Evolutionary conservation across 53 echinoderm and acorn worm species (phyloP).

Genomic region (Actinopyga echinites): DNA sequence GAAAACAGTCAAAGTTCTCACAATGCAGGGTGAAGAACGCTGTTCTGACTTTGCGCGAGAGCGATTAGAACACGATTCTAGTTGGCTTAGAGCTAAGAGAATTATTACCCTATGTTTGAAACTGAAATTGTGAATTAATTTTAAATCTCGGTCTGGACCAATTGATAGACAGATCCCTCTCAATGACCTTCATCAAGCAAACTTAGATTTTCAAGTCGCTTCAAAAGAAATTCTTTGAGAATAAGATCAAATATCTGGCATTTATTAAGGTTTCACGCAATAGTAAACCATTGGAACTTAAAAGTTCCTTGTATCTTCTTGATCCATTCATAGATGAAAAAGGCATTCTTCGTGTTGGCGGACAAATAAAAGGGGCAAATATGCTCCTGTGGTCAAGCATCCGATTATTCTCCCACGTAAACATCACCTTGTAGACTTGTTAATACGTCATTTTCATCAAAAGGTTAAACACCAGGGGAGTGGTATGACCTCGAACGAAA

Average conservation of each 20-base stretch:
- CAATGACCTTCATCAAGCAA: background rate
- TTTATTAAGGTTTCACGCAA: background rate
- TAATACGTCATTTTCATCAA: too few species aligned
- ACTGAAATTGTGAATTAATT: background rate
- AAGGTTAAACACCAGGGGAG: conserved; percentile 43
- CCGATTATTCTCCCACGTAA: background rate
- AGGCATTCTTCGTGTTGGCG: too few species aligned
- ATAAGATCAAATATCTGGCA: background rate
- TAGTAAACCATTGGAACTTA: background rate
- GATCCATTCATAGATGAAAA: background rate
- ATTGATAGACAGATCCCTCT: too few species aligned
- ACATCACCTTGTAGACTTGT: background rate
- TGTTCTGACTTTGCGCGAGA: too few species aligned
- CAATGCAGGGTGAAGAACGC: background rate
- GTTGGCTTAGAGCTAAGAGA: background rate
- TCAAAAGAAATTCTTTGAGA: background rate
- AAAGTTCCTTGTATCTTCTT: background rate
- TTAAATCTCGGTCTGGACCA: background rate
- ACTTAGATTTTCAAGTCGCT: background rate
- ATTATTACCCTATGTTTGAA: background rate
- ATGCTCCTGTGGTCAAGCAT: background rate
- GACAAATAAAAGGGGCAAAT: background rate
- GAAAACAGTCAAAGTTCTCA: background rate
- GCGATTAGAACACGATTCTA: background rate
- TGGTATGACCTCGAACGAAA: conserved; percentile 42